These are phyloP conservation scores for Odiellus spinosus DNA, from an alignment of 2,888 invertebrate species.

Conservation along the genomic window DNA sequence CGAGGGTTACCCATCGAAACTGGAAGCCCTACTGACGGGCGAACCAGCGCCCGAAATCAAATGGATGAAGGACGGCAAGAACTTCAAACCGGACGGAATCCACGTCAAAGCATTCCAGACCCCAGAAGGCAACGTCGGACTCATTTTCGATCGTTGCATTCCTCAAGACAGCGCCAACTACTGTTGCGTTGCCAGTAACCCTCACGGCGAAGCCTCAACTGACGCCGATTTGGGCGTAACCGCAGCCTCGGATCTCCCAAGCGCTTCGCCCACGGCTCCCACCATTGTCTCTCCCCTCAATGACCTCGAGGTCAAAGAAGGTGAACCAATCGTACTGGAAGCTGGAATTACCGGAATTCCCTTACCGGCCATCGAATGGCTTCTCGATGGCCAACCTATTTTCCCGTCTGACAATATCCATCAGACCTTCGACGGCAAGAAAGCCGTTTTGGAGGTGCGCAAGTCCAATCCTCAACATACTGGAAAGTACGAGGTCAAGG, in stretches of 20 bases:
- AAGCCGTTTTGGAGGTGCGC: constrained; percentile 30
- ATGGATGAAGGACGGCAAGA: constrained; percentile 19
- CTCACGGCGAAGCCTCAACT: constrained; percentile 43
- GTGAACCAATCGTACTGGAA: constrained; percentile 44
- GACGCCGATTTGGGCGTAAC: constrained; percentile 24
- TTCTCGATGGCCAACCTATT: constrained; percentile 17
- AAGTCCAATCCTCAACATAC: constrained; percentile 39
- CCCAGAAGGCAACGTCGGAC: constrained; percentile 66
- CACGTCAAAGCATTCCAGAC: constrained; percentile 38
- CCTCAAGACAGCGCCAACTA: constrained; percentile 69
- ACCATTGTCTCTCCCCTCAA: constrained; percentile 60
- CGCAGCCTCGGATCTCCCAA: constrained; percentile 5
- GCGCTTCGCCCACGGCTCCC: constrained; percentile 34
- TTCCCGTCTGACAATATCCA: constrained; percentile 47
- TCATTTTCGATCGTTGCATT: constrained; percentile 54
- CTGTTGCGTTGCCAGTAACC: constrained; percentile 54
- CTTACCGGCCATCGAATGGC: constrained; percentile 20
- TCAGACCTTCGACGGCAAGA: constrained; percentile 66
- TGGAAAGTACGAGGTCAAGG: constrained; percentile 54
- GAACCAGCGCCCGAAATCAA: constrained; percentile 18
- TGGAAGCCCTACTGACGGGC: constrained; percentile 18
- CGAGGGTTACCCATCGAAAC: constrained; percentile 55
- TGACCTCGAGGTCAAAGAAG: constrained; percentile 58
- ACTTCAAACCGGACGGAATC: constrained; percentile 10
- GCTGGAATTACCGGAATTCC: constrained; percentile 17